A percentile compares a stretch with the other conserved stretches of the same genome.
Evolutionary conservation across 2,113 vertebrate species (phyloP).

Genomic region (Lethenteron camtschaticum): DNA sequence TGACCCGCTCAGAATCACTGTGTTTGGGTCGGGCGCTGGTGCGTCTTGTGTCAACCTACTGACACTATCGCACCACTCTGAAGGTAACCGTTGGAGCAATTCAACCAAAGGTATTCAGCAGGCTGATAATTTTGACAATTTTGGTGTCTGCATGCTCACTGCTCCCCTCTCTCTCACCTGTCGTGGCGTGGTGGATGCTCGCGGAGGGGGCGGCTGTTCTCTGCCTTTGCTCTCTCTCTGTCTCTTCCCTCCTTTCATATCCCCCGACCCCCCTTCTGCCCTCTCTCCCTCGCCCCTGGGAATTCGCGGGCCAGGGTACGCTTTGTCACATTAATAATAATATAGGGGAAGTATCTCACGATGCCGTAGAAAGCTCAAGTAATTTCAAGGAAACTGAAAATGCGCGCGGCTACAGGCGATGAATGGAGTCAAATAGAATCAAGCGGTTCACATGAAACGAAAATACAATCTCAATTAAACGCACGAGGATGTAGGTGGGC

Average conservation of each 20-base stretch:
- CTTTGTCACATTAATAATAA: too few species aligned
- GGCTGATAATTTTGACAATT: background rate
- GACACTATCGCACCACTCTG: constrained; percentile 89
- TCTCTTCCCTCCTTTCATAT: background rate
- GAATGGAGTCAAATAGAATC: too few species aligned
- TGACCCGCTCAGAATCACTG: constrained; percentile 78
- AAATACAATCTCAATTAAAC: too few species aligned
- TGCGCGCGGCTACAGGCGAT: too few species aligned
- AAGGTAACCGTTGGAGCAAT: constrained; percentile 35
- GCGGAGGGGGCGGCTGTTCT: background rate
- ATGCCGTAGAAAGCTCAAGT: too few species aligned
- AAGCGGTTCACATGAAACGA: too few species aligned
- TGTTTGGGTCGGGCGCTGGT: constrained; percentile 86
- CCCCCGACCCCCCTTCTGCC: background rate
- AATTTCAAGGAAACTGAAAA: too few species aligned
- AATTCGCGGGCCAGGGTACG: too few species aligned
- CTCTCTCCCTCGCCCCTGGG: background rate
- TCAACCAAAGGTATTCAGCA: constrained; percentile 6
- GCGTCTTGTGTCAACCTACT: constrained; percentile 94
- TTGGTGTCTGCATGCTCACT: constrained; percentile 4
- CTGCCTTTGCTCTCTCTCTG: background rate
- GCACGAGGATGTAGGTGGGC: too few species aligned
- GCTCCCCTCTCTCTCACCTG: background rate
- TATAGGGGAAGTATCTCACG: too few species aligned
- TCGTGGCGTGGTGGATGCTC: background rate